phyloP scores from a whole-genome alignment of 2,888 invertebrate genomes.

The Heliconius ethilla region DNA sequence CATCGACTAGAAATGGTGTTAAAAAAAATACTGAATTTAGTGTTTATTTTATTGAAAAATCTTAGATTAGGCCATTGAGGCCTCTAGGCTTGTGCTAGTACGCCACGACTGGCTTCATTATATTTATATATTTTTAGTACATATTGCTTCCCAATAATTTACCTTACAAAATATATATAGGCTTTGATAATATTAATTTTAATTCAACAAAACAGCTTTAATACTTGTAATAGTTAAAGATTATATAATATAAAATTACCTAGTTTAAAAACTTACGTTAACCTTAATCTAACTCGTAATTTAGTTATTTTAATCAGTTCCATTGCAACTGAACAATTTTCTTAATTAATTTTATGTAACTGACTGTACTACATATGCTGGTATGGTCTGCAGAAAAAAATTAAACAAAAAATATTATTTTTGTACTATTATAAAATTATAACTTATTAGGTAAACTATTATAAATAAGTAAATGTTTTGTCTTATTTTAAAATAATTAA shows the following conservation, averaged over 20 bases:
- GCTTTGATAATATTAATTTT: not conserved
- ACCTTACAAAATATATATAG: too few relatives aligned
- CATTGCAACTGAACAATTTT: not conserved
- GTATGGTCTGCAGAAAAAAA: not conserved
- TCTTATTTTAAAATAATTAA: not conserved
- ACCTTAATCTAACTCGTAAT: not conserved
- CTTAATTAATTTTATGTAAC: constrained; percentile 1
- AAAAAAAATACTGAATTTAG: too few relatives aligned
- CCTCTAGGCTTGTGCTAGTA: too few relatives aligned
- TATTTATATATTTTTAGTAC: too few relatives aligned
- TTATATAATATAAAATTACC: not conserved
- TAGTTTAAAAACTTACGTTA: not conserved
- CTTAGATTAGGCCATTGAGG: too few relatives aligned
- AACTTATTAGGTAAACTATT: not conserved
- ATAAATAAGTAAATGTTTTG: not conserved
- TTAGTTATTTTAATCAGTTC: not conserved
- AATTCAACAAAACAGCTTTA: not conserved
- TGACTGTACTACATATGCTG: not conserved
- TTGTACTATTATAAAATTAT: too few relatives aligned
- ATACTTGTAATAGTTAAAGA: not conserved
- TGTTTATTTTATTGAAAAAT: too few relatives aligned
- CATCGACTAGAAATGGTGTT: too few relatives aligned
- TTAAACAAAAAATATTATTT: not conserved
- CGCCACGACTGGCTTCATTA: too few relatives aligned
- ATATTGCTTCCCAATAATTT: too few relatives aligned